Evolutionary conservation across 2,888 invertebrate genomes (phyloP).

Genomic region (Microdon myrmicae): DNA sequence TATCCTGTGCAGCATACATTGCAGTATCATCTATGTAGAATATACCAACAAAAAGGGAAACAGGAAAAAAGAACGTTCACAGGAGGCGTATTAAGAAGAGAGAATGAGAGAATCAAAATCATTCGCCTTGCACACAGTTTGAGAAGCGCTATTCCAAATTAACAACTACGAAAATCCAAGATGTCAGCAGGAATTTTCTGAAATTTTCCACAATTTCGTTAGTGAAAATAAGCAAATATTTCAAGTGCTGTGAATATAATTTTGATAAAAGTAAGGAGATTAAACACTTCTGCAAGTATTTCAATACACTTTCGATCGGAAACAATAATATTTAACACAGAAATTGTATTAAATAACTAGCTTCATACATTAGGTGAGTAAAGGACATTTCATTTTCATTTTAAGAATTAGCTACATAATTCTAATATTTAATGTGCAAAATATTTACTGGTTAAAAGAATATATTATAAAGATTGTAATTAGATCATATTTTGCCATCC

Average conservation of each 20-base stretch:
- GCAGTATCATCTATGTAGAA: constrained; percentile 5
- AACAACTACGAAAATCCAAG: constrained; percentile 52
- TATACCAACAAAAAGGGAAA: constrained; percentile 1
- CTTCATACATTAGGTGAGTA: constrained; percentile 38
- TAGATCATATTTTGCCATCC: constrained; percentile 6
- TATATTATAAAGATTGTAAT: constrained; percentile 17
- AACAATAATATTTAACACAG: constrained; percentile 19
- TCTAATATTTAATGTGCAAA: constrained; percentile 44
- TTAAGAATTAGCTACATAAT: constrained; percentile 10
- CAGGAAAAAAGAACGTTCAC: constrained; percentile 2
- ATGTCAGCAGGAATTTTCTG: constrained; percentile 54
- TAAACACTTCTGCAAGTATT: constrained; percentile 40
- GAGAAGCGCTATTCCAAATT: constrained; percentile 32
- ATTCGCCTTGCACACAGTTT: constrained; percentile 47
- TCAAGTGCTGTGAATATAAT: constrained; percentile 4
- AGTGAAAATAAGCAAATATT: constrained; percentile 20
- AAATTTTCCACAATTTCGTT: constrained; percentile 49
- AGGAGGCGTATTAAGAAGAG: constrained; percentile 40
- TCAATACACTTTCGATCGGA: constrained; percentile 19
- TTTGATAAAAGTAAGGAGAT: constrained; percentile 25
- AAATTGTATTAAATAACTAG: constrained; percentile 22
- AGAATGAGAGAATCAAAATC: constrained; percentile 36
- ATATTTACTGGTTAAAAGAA: constrained; percentile 26
- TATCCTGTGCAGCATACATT: constrained; percentile 9
- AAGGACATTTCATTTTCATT: constrained; percentile 37